Evolutionary conservation across 2,797 vertebrate genomes (phyloP).

Genomic region (Anabas testudineus): DNA sequence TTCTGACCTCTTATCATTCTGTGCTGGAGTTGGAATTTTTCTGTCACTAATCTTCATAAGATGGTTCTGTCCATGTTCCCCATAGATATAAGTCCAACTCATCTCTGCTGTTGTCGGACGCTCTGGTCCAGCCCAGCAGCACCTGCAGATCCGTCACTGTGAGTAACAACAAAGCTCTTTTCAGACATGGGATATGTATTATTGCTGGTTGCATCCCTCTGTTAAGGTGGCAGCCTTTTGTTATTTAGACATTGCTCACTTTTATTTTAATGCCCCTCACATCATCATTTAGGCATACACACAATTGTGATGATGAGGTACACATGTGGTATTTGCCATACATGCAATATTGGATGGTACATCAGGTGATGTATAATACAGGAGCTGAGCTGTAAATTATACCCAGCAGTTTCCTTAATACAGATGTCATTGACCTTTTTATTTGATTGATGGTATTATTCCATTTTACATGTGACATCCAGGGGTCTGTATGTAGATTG

Average conservation of each 20-base stretch:
- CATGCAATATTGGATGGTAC: too few relatives aligned
- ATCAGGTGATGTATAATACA: too few relatives aligned
- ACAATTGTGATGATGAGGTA: too few relatives aligned
- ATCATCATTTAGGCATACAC: too few relatives aligned
- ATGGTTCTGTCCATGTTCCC: slow-evolving; percentile 14
- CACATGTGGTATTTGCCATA: too few relatives aligned
- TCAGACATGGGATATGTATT: too few relatives aligned
- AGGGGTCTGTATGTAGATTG: background rate
- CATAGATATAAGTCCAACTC: slow-evolving; percentile 94
- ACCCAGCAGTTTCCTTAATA: background rate
- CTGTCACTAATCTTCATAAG: background rate
- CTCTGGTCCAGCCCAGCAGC: slow-evolving; percentile 92
- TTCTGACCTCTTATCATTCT: background rate
- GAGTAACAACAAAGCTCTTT: slow-evolving; percentile 75
- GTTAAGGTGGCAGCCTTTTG: too few relatives aligned
- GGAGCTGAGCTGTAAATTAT: too few relatives aligned
- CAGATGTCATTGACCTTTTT: background rate
- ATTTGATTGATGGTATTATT: background rate
- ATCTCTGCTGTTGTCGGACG: slow-evolving; percentile 93
- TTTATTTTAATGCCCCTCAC: too few relatives aligned
- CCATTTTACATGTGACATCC: background rate
- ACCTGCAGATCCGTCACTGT: slow-evolving; percentile 93
- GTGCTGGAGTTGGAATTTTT: background rate
- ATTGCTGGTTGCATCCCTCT: too few relatives aligned
- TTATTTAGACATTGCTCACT: too few relatives aligned